These are phyloP conservation scores for Bombylius discolor DNA, from an alignment of 2,888 invertebrate species.

Conservation along the genomic window DNA sequence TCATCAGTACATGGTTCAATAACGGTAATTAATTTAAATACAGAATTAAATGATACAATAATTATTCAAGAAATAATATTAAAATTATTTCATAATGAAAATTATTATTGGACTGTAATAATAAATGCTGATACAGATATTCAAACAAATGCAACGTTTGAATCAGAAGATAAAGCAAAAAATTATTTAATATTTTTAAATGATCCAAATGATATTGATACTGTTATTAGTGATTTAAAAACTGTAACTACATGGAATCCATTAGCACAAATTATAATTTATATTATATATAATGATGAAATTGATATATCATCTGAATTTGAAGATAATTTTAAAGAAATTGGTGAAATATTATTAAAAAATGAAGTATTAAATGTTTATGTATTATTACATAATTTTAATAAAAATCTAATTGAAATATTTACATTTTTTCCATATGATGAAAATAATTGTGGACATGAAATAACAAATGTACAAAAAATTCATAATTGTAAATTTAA, in stretches of 20 bases:
- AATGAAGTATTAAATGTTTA: constrained; percentile 31
- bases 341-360: constrained; percentile 25
- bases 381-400: constrained; percentile 26
- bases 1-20: constrained; percentile 9
- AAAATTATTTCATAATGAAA: constrained; percentile 4
- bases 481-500: constrained; percentile 25
- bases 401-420: constrained; percentile 21
- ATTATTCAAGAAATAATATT: constrained; percentile 6
- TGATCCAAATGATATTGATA: constrained; percentile 26
- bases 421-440: constrained; percentile 33
- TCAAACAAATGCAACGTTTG: neutral
- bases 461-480: constrained; percentile 4
- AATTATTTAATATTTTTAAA: constrained; percentile 29
- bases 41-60: neutral
- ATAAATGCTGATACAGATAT: constrained; percentile 1
- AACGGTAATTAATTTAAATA: constrained; percentile 6
- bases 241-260: constrained; percentile 31
- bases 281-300: constrained; percentile 22
- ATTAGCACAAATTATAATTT: constrained; percentile 31
- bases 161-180: constrained; percentile 25
- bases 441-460: constrained; percentile 28
- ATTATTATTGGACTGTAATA: constrained; percentile 9
- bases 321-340: constrained; percentile 27
- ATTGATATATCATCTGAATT: constrained; percentile 14
- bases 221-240: constrained; percentile 26